Evolutionary conservation across 2,113 vertebrate genomes (phyloP).

Genomic region (Boleophthalmus pectinirostris): DNA sequence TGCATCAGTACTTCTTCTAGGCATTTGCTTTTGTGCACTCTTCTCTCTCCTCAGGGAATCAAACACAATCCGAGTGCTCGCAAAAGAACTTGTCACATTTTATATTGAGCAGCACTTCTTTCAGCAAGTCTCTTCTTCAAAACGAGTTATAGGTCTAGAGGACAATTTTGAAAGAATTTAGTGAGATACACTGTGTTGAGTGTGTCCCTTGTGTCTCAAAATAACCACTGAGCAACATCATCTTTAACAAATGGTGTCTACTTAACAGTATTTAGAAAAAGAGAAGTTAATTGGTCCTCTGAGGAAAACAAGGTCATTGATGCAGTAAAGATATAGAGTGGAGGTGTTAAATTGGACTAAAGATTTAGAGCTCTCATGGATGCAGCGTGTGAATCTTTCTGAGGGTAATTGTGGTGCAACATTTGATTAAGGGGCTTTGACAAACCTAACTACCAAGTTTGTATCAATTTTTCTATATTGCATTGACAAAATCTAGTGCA

Average conservation of each 20-base stretch:
- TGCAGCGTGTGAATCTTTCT: not conserved
- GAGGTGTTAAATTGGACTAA: not conserved
- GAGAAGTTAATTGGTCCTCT: constrained; percentile 3
- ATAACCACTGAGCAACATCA: not conserved
- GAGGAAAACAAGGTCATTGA: constrained; percentile 2
- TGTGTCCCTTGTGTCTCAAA: not conserved
- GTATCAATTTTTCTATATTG: constrained; percentile 2
- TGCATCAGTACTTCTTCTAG: not conserved
- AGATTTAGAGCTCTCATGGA: not conserved
- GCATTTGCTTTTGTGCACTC: constrained; percentile 15
- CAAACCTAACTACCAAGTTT: constrained; percentile 11
- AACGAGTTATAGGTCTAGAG: not conserved
- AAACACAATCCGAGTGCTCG: not conserved
- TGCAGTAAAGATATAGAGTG: not conserved
- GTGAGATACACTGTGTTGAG: not conserved
- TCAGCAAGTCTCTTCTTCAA: not conserved
- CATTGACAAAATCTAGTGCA: not conserved
- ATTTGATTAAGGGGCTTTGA: not conserved
- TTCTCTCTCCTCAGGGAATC: not conserved
- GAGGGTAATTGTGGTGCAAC: not conserved
- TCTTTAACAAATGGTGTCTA: not conserved
- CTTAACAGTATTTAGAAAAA: not conserved
- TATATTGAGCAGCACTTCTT: not conserved
- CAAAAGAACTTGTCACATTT: constrained; percentile 4
- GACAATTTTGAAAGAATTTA: constrained; percentile 1